Base-by-base conservation (phyloP, 2,113 vertebrate species). In the Thinocorus orbignyianus region DNA sequence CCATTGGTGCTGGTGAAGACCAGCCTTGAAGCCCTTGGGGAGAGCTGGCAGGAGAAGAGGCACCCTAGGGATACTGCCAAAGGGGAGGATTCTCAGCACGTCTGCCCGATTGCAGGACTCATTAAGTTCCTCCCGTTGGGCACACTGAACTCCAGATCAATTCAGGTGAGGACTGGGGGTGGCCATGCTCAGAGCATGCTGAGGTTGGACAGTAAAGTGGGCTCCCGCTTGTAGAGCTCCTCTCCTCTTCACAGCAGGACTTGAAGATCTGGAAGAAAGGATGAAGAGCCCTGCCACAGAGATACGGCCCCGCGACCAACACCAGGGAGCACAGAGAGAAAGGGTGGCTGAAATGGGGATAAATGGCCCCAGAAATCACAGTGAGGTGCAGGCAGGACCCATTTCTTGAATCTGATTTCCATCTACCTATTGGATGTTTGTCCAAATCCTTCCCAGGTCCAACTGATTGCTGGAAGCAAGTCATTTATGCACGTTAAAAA, bases 71-170 rank as follows among this genome's bases (percentile, higher is more conserved):
- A 48, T 42, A 18, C 24, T 30, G 51, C 33, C 2, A 1, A 80
- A 80, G 49, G 16, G 33, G 24, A 65, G 28, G 54, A 52, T 41
- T 77, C 60, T 78, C 64, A 70, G 81, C 28, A 57, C 4, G 1
- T 33, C 51, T 78, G 72, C 39, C 55, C 1, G 0, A 17, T 58
- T 42, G 46, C 68, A 24, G 33, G 41, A 23, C 7, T 37, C 52
- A 8, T 33, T 26, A 52, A n/a, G 11, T 42, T 2, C 17, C 22
- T 7, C 25, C 4, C 0, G 0, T 4, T 7, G 33, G 52, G 49
- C 26, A 16, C 4, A 51, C 6, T 31, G 22, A 85, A 66, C 22
- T 17, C 24, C 37, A 7, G 8, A 11, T 14, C 44, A 57, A 46
- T 52, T 41, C 46, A 58, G 69, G 37, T 13, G 72, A 73, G 54